These are phyloP conservation scores for Thalassarche chlororhynchos DNA, from an alignment of 2,113 vertebrate species.

Conservation along the genomic window DNA sequence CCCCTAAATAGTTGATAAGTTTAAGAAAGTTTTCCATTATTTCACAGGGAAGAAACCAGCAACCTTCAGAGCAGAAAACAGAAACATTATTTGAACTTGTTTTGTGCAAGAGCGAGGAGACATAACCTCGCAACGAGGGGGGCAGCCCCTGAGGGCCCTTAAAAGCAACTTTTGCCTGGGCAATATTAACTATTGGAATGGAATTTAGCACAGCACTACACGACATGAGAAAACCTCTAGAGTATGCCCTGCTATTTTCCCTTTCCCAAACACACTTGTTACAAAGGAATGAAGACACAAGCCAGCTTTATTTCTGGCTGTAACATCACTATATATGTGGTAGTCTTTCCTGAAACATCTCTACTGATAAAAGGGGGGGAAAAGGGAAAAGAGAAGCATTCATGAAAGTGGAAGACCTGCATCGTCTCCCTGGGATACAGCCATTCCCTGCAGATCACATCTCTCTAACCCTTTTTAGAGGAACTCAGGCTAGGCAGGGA, in stretches of 20 bases:
- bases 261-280: neutral
- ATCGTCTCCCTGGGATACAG: neutral
- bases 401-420: neutral
- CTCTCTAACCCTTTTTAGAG: neutral
- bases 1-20: neutral
- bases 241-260: neutral
- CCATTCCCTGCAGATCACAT: neutral
- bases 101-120: neutral
- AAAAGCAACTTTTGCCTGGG: neutral
- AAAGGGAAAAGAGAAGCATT: neutral
- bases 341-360: neutral
- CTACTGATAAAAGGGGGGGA: neutral
- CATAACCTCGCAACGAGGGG: fast-evolving
- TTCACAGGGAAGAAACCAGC: neutral
- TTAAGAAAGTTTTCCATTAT: neutral
- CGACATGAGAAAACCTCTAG: neutral
- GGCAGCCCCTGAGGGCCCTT: neutral
- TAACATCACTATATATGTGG: neutral
- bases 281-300: neutral
- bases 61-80: neutral
- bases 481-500: neutral
- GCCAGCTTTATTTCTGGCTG: neutral
- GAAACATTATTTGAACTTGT: neutral
- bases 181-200: neutral
- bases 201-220: neutral